Base-by-base conservation (phyloP, 2,113 vertebrate species). In the Colossoma macropomum region DNA sequence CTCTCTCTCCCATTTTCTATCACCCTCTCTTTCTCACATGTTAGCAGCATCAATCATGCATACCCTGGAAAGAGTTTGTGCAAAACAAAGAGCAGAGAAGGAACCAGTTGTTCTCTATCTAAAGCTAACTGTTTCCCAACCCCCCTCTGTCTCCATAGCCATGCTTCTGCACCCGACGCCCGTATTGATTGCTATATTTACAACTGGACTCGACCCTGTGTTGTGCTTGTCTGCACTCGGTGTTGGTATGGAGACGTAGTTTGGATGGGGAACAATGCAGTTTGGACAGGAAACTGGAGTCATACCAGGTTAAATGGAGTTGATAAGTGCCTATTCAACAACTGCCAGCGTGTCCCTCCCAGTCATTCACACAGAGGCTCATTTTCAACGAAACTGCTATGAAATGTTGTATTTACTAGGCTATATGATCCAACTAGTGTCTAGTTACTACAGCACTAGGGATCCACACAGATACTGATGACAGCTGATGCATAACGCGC, bases 1-100 rank as follows among this genome's bases (percentile, higher is more conserved):
- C 48, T 81, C 21, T 11, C 41, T n/a, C 34, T 82, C 41, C 66
- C 85, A 65, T 80, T 87, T 77, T 87, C 17, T 28, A 59, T 54
- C 45, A 50, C 54, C 72, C 48, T 68, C 59, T 75, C n/a, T 32
- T 10, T 65, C 66, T 52, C 4, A 27, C 28, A 77, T 48, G 41
- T 68, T 75, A 38, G 16, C 48, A 56, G 30, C 60, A 56, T 23
- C 30, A 0, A 69, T 32, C 32, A 69, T 69, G 66, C 34, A 23
- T 50, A 34, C 16, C 72, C 41, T 63, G 30, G 27, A 75, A n/a
- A 75, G 17, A 65, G 45, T 41, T 34, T 15, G 21, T 72, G 21
- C 25, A 41, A 21, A 72, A 80, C 19, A 23, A 56, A 32, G 54
- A 70, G 27, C 17, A 38, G 21, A 69, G 34, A 12, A 59, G 54